Conservation (phyloP, 2,888 invertebrate species). For the Eubasilissa splendida region DNA sequence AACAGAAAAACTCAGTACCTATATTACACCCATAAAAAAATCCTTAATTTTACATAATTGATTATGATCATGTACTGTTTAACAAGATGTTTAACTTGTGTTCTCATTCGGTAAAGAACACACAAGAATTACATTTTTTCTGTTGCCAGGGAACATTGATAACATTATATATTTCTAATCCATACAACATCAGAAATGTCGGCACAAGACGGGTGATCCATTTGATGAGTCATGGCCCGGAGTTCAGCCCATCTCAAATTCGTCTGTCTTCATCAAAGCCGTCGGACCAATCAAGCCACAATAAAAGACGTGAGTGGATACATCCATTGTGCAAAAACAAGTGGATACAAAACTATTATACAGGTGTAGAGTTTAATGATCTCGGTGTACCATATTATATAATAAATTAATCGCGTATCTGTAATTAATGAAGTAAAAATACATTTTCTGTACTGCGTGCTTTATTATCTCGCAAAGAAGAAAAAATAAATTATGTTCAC, state of each 20-base stretch:
- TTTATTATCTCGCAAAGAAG: too few species aligned
- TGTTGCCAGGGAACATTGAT: too few species aligned
- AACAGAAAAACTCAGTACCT: too few species aligned
- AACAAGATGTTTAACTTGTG: too few species aligned
- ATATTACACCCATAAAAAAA: too few species aligned
- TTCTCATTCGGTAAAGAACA: too few species aligned
- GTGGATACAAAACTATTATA: conserved; percentile 3
- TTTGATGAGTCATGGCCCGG: not conserved
- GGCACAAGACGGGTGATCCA: not conserved
- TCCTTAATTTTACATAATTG: too few species aligned
- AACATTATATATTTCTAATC: not conserved
- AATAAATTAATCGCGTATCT: not conserved
- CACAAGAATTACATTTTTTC: too few species aligned
- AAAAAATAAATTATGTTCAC: too few species aligned
- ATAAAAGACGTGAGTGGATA: conserved; percentile 8
- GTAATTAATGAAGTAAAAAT: not conserved
- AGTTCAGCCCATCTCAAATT: conserved; percentile 3
- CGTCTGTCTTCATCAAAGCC: conserved; percentile 3
- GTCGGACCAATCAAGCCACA: not conserved
- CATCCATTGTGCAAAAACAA: conserved; percentile 12
- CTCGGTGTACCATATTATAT: not conserved
- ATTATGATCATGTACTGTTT: too few species aligned
- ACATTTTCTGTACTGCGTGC: too few species aligned
- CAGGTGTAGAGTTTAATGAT: not conserved
- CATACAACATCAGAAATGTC: not conserved